Evolutionary conservation across 2,113 vertebrate species (phyloP).

Genomic region (Pipa parva): DNA sequence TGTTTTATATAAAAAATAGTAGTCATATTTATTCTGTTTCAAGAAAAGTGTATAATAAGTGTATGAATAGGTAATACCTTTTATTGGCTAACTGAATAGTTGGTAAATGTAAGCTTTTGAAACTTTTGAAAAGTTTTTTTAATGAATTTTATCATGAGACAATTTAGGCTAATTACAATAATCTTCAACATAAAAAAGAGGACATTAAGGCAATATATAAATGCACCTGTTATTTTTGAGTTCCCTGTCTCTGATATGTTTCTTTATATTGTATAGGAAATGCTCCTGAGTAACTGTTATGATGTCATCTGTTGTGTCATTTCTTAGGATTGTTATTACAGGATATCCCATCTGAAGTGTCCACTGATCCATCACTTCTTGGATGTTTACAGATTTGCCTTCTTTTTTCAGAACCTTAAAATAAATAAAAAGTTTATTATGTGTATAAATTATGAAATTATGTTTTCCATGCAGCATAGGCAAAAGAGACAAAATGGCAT

Average conservation of each 20-base stretch:
- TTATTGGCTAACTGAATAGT: too few species aligned
- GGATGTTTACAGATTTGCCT: slow-evolving; percentile 88
- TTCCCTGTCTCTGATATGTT: slow-evolving; percentile 61
- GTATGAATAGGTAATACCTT: too few species aligned
- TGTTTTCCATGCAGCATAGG: too few species aligned
- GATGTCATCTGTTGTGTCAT: slow-evolving; percentile 71
- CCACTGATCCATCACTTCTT: slow-evolving; percentile 95
- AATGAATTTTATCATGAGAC: too few species aligned
- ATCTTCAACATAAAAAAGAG: too few species aligned
- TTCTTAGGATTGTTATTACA: slow-evolving; percentile 86
- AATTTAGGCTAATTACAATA: too few species aligned
- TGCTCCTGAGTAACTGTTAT: slow-evolving; percentile 84
- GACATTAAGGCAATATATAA: background rate
- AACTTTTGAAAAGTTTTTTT: too few species aligned
- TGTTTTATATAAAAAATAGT: too few species aligned
- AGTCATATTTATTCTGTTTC: too few species aligned
- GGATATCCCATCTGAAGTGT: slow-evolving; percentile 98
- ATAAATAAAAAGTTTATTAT: slow-evolving; percentile 9
- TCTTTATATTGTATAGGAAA: slow-evolving; percentile 84
- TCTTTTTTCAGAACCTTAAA: slow-evolving; percentile 83
- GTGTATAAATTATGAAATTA: too few species aligned
- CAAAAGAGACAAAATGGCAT: background rate
- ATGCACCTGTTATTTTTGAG: slow-evolving; percentile 77
- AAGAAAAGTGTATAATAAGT: too few species aligned
- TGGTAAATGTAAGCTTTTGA: too few species aligned